Base-by-base conservation (phyloP, 1,140 invertebrate species). In the Habropoda laboriosa region DNA sequence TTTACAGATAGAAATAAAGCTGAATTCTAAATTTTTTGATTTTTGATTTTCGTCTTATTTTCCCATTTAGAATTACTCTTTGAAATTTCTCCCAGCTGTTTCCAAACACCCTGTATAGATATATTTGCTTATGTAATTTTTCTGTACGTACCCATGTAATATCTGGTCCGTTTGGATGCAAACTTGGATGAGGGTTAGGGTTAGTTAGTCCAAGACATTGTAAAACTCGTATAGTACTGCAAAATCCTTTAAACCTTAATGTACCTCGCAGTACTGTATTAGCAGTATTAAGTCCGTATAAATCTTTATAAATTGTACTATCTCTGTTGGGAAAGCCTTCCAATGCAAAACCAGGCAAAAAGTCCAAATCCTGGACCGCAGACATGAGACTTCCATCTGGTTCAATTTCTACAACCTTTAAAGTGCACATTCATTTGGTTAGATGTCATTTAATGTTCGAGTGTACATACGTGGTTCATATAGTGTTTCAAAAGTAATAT, bases 241-340 rank as follows among this genome's bases (percentile, higher is more conserved):
- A 95, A 91, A 98, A 99, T 45, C 99, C 98, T 93, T 95, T 96
- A 89, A 98, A 99, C 81, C 98, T 94, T 12, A 99, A 94, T 10
- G 98, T 99, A 51, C 99, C 99, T 66, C 99, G 93, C 18, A 99
- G 92, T 82, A 99, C 94, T 0, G 98, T 99, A 45, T 96, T 94
- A 0, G 97, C 98, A 86, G 98, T 97, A 21, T 94, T 92, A 55
- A 98, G 96, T 3, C 97, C 97, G 90, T 99, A 99, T 0, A 98
- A 93, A 30, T 97, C 94, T 2, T 95, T 95, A 90, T 99, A 99
- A 16, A 95, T 94, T 0, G 97, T 97, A 60, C 98, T 99, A 89
- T 99, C 99, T 79, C 99, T 94, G 93, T 99, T 99, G 0, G 97
- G 98, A 94, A 94, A 98, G 10, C 98, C 99, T 94, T 99, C 98